Base-by-base conservation (phyloP, 1,140 invertebrate genomes). In the Thaumatotibia leucotreta region DNA sequence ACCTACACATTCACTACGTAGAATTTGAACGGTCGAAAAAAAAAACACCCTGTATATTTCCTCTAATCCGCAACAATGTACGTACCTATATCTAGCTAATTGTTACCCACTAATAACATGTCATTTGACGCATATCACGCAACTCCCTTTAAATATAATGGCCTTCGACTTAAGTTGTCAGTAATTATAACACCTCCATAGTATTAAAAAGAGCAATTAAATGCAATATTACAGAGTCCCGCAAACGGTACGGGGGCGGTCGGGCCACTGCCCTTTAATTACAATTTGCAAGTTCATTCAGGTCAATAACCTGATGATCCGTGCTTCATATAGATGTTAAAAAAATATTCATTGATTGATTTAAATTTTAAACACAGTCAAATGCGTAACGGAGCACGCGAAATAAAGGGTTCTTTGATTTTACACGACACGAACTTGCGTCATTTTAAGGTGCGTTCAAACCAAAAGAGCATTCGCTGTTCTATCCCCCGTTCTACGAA, bases 131-230 rank as follows among this genome's bases (percentile, higher is more conserved):
- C 14, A 45, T 45, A 20, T 45, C 39, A 45, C 39, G 39, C 17
- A 45, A 52, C 23, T 2, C 33, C 23, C 11, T 52, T 52, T 52
- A 27, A 58, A 24, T 29, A 27, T 58, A 14, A 31, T n/a, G 50
- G 23, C 6, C 52, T 14, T 14, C 22, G 50, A n/a, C 2, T 58
- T 24, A 6, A 1, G n/a, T 27, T 3, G 52, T 14, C 9, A 58
- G 52, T 31, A 29, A 58, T 27, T 58, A 27, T 58, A 58, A 58
- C 52, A 58, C 52, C 52, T 58, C 20, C 52, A 14, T 58, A 58
- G 14, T 45, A 58, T 14, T 14, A 31, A 52, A 50, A 52, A 14
- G 52, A 58, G 24, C 23, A 58, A 58, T 58, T 58, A 58, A 27
- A 22, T 45, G 11, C 39, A 52, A 52, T 24, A 52, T 27, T 50